phyloP scores from a whole-genome alignment of 2,888 invertebrate genomes.

The Halocaridina rubra region DNA sequence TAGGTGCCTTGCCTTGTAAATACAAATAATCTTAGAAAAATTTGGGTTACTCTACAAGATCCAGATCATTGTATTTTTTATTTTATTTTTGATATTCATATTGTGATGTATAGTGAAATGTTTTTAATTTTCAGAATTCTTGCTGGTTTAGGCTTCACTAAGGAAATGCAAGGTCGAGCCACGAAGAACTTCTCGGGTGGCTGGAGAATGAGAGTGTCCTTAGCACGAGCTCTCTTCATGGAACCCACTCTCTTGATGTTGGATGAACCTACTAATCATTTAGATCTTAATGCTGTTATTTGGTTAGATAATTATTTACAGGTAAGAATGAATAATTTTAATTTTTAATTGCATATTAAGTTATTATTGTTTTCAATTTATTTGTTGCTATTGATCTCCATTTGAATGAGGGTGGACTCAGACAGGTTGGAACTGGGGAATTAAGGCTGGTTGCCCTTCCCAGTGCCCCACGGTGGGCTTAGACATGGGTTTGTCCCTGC shows the following conservation, averaged over 20 bases:
- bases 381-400: no score
- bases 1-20: no score
- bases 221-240: slow-evolving; percentile 94
- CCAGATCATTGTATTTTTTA: not conserved
- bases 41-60: not conserved
- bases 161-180: slow-evolving; percentile 81
- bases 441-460: no score
- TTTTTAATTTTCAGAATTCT: slow-evolving; percentile 76
- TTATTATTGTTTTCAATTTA: no score
- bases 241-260: slow-evolving; percentile 96
- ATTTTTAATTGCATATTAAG: no score
- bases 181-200: slow-evolving; percentile 80
- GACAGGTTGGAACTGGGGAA: no score
- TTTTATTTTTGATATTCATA: no score
- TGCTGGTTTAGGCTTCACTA: slow-evolving; percentile 94
- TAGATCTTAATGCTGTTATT: slow-evolving; percentile 99
- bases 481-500: no score
- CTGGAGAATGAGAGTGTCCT: slow-evolving; percentile 98
- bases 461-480: no score
- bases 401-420: no score
- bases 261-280: slow-evolving; percentile 99
- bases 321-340: no score
- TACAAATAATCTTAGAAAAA: no score
- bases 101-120: not conserved
- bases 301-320: slow-evolving; percentile 94